These are phyloP conservation scores for Thera britannica DNA, from an alignment of 2,888 invertebrate genomes.

Conservation along the genomic window DNA sequence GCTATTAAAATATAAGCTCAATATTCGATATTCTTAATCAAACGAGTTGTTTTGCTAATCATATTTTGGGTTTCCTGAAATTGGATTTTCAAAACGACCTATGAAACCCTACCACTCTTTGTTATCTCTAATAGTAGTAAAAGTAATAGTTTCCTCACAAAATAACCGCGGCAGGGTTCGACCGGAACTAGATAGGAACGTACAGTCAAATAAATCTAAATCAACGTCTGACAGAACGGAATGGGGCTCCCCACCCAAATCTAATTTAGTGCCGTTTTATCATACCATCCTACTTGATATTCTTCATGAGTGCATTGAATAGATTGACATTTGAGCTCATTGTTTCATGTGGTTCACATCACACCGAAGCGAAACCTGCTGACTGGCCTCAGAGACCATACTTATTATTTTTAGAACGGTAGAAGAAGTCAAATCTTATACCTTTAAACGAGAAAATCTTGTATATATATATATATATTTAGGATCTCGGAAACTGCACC, in stretches of 20 bases:
- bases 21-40: neutral
- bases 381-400: no score
- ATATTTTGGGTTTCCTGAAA: neutral
- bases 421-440: no score
- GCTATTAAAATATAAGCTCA: neutral
- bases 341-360: neutral
- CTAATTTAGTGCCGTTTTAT: slow-evolving; percentile 27
- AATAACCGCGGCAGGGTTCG: slow-evolving; percentile 40
- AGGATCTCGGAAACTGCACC: no score
- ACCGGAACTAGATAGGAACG: slow-evolving; percentile 51
- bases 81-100: slow-evolving; percentile 6
- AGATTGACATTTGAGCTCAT: slow-evolving; percentile 1
- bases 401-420: no score
- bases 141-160: slow-evolving; percentile 59
- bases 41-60: neutral
- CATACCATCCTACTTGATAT: slow-evolving; percentile 13
- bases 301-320: slow-evolving; percentile 10
- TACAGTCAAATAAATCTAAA: slow-evolving; percentile 69
- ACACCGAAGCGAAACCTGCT: no score
- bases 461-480: no score
- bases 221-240: slow-evolving; percentile 53
- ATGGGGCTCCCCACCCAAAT: slow-evolving; percentile 36
- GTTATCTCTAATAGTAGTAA: slow-evolving; percentile 9
- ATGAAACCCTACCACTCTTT: slow-evolving; percentile 3
- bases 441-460: no score